phyloP scores from a whole-genome alignment of 1,140 invertebrate genomes.

The Caerostris darwini region DNA sequence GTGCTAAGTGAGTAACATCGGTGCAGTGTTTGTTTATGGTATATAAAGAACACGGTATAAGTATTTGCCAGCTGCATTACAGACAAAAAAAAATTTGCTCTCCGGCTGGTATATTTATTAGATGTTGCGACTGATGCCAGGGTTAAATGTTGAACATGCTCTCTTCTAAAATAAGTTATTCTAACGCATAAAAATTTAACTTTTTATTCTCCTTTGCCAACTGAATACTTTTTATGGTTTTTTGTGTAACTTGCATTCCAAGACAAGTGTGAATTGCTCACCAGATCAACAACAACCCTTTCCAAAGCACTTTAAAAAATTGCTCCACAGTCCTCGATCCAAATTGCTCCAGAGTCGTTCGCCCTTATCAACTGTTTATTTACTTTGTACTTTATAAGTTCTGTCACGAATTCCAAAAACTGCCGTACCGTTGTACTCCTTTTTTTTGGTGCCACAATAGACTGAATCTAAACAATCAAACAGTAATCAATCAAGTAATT shows the following conservation, averaged over 20 bases:
- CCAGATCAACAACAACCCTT: not conserved
- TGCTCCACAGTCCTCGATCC: not conserved
- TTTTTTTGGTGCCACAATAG: not conserved
- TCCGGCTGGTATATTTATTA: too few species aligned
- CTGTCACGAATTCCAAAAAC: not conserved
- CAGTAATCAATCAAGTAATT: conserved; percentile 13
- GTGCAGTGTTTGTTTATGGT: too few species aligned
- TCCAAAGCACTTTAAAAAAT: conserved; percentile 4
- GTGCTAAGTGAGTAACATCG: too few species aligned
- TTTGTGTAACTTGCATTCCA: not conserved
- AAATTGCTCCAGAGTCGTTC: not conserved
- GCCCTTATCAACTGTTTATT: not conserved
- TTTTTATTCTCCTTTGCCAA: too few species aligned
- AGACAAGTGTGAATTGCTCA: conserved; percentile 3
- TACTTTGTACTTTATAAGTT: conserved; percentile 19
- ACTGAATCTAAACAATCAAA: not conserved
- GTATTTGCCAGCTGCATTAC: too few species aligned
- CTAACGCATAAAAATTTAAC: too few species aligned
- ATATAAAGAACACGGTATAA: too few species aligned
- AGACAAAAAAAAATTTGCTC: too few species aligned
- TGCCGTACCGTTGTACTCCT: not conserved
- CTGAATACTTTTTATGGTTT: not conserved
- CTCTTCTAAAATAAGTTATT: too few species aligned
- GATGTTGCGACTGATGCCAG: too few species aligned
- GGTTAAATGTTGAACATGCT: too few species aligned